Evolutionary conservation across 2,113 vertebrate genomes (phyloP).

Genomic region (Alligator sinensis): DNA sequence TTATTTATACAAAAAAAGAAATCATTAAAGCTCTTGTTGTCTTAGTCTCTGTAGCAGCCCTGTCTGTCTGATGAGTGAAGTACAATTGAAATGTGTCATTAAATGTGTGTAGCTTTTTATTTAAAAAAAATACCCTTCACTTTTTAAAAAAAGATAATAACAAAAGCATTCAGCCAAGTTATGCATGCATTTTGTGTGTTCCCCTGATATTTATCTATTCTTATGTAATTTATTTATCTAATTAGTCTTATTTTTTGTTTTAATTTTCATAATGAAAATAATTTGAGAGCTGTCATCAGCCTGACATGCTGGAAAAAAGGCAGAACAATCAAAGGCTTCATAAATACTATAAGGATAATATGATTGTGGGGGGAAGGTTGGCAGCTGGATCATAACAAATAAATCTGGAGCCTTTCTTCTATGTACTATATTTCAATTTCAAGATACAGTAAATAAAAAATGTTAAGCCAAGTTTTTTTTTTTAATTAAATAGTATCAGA

Average conservation of each 20-base stretch:
- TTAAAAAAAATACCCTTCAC: neutral
- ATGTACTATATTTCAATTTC: neutral
- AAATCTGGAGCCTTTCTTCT: neutral
- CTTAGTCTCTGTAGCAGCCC: neutral
- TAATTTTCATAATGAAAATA: neutral
- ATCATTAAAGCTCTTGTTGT: neutral
- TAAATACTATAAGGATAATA: constrained; percentile 11
- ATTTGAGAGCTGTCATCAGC: neutral
- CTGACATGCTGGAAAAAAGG: neutral
- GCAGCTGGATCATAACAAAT: neutral
- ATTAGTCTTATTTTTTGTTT: neutral
- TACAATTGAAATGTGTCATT: neutral
- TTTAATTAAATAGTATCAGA: neutral
- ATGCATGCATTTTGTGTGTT: neutral
- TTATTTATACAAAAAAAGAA: neutral
- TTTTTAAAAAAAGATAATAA: neutral
- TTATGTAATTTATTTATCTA: neutral
- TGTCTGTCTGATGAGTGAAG: neutral
- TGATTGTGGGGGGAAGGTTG: neutral
- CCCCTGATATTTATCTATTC: neutral
- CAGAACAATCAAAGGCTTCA: neutral
- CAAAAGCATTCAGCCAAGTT: neutral
- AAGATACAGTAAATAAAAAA: neutral
- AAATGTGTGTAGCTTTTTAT: neutral
- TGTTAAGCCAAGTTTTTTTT: neutral